These are phyloP conservation scores for Gandaritis pyraliata DNA, from an alignment of 2,888 invertebrate species.

Conservation along the genomic window DNA sequence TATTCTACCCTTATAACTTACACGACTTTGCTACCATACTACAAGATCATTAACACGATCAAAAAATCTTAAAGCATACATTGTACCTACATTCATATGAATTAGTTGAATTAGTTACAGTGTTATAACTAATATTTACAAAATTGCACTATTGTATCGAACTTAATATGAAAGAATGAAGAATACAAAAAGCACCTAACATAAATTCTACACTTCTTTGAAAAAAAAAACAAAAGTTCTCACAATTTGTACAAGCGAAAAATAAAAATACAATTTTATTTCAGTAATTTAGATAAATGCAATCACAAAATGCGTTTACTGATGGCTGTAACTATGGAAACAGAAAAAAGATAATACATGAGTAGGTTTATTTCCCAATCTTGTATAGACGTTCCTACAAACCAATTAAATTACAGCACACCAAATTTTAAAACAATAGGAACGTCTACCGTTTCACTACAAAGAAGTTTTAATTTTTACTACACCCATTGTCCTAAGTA, in stretches of 20 bases:
- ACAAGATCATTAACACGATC: conserved; percentile 52
- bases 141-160: conserved; percentile 63
- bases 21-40: conserved; percentile 34
- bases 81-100: conserved; percentile 38
- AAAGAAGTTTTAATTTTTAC: conserved; percentile 29
- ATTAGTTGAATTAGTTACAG: conserved; percentile 42
- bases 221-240: conserved; percentile 6
- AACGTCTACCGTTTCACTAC: conserved; percentile 41
- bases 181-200: conserved; percentile 68
- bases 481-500: conserved; percentile 18
- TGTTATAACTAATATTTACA: conserved; percentile 45
- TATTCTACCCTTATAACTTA: conserved; percentile 26
- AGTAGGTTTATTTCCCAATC: conserved; percentile 2
- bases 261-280: conserved; percentile 2
- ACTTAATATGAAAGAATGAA: conserved; percentile 35
- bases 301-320: conserved; percentile 27
- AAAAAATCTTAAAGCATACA: conserved; percentile 34
- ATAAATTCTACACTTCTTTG: conserved; percentile 41
- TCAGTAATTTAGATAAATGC: conserved; percentile 34
- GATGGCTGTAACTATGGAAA: conserved; percentile 26
- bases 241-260: not conserved
- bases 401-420: conserved; percentile 28
- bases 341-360: conserved; percentile 4
- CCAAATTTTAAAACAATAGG: conserved; percentile 36
- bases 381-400: conserved; percentile 31